phyloP scores from a whole-genome alignment of 2,113 vertebrate species.

The western clawed frog (Xenopus tropicalis) region UCB_Xtro_10.0 CM004447.2:22131001-22131500 shows the following conservation, averaged over 20 bases:
- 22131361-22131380: neutral
- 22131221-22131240: neutral
- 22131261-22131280: neutral
- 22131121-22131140: no score
- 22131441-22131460: conserved; percentile 1
- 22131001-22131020: no score
- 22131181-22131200: no score
- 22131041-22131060: no score
- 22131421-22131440: neutral
- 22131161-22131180: no score
- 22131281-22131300: conserved; percentile 1
- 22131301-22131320: conserved; percentile 2
- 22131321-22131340: conserved; percentile 12
- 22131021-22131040: no score
- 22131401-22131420: neutral
- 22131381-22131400: neutral
- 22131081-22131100: no score
- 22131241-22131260: conserved; percentile 5
- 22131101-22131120: no score
- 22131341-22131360: neutral
- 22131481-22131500: neutral
- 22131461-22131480: neutral
- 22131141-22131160: no score
- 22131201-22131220: no score
- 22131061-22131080: no score